Base-by-base conservation (phyloP, 2,888 invertebrate genomes). In the Nowickia ferox region DNA sequence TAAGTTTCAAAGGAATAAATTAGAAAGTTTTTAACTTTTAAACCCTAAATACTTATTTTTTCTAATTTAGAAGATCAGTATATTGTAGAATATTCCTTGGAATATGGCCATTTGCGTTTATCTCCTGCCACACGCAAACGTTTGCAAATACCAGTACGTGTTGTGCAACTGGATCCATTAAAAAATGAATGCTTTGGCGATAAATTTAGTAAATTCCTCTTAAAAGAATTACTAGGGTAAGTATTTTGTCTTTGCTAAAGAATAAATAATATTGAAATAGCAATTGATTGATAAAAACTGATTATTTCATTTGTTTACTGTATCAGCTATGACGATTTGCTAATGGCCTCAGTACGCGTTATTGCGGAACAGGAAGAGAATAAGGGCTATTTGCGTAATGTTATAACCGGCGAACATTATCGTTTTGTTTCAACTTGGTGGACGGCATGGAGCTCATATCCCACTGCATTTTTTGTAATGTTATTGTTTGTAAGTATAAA, bases 381-480 rank as follows among this genome's bases (percentile, higher is more conserved):
- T 93, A 98, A 98, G 93, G 99, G 99, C 17, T 98, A 96, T 93
- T 94, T 98, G 68, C 97, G 99, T 90, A 99, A 99, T 93, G 98
- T 99, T 65, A 97, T 99, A 78, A 98, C 98, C 15, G 99, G 99
- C 15, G 99, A 99, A 92, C 99, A 99, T 92, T 99, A 98, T 93
- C 96, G 98, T 84, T 99, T 99, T 93, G 98, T 99, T 69, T 97
- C 97, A 89, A 97, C 98, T 96, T 97, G 98, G 96, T 97, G 97
- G 96, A 98, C 98, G 94, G 97, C 98, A 0, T 95, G 98, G 90
- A 97, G 97, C 87, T 98, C 98, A 0, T 99, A 99, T 93, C 94
- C 99, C 71, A 97, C 98, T 11, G 99, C 99, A 1, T 97, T 98
- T 91, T 96, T 98, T 93, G 97, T 99, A 84, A 99, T 99, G 99